These are phyloP conservation scores for Nesogale talazaci DNA, from an alignment of 2,113 vertebrate genomes.

Conservation along the genomic window DNA sequence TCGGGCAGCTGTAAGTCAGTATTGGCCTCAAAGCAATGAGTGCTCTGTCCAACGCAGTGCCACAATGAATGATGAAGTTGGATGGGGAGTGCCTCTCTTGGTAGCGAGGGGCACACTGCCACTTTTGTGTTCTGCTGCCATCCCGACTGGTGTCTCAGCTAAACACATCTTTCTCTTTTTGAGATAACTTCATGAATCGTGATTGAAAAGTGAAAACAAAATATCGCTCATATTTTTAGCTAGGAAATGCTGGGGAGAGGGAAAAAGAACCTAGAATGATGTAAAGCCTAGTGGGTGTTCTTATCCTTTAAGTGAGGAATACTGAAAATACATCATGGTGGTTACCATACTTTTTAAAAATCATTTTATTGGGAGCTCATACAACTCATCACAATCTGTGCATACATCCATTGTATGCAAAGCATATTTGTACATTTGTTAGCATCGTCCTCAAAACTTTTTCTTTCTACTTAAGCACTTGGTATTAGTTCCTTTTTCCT, in stretches of 20 bases:
- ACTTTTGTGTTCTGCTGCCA: neutral
- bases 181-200: neutral
- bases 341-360: no score
- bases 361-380: no score
- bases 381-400: no score
- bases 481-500: no score
- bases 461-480: no score
- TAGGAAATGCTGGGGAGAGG: slow-evolving; percentile 4
- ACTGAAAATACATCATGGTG: neutral
- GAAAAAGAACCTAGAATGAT: neutral
- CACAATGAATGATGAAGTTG: neutral
- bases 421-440: no score
- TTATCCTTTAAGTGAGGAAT: slow-evolving; percentile 42
- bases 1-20: neutral
- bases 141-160: neutral
- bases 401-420: no score
- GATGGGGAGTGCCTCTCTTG: slow-evolving; percentile 35
- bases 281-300: neutral
- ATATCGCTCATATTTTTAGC: neutral
- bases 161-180: neutral
- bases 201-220: neutral
- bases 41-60: neutral
- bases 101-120: slow-evolving; percentile 55
- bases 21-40: neutral
- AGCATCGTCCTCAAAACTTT: no score